These are phyloP conservation scores for Burhinus bistriatus DNA, from an alignment of 2,113 vertebrate species.

Conservation along the genomic window DNA sequence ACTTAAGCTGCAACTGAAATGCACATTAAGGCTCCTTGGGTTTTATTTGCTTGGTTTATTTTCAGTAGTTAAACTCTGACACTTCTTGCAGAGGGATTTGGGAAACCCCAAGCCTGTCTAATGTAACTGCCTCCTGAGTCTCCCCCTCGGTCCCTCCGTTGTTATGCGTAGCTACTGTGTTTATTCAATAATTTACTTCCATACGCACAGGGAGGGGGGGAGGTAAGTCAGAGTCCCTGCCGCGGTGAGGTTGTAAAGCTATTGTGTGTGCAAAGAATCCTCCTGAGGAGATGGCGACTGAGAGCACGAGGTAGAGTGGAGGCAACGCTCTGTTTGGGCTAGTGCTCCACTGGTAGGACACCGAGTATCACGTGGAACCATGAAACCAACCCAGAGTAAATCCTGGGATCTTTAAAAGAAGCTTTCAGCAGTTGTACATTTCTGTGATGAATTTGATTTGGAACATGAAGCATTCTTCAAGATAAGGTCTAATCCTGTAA, in stretches of 20 bases:
- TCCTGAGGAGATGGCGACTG: rapidly evolving
- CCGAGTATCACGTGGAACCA: neutral
- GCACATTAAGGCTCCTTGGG: rapidly evolving
- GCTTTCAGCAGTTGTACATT: neutral
- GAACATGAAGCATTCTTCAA: neutral
- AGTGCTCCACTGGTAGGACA: neutral
- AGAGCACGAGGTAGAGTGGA: neutral
- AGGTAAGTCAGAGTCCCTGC: too few species aligned
- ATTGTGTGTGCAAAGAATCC: rapidly evolving
- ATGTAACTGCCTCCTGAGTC: neutral
- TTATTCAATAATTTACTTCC: neutral
- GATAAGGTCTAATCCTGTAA: neutral
- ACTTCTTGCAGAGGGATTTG: neutral
- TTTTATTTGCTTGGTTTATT: neutral
- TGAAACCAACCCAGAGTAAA: neutral
- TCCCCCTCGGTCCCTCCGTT: too few species aligned
- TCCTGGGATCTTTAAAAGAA: neutral
- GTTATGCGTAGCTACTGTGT: neutral
- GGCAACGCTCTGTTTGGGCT: neutral
- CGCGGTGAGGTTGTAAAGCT: neutral
- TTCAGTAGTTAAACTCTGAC: neutral
- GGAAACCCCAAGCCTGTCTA: neutral
- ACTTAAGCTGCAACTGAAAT: neutral
- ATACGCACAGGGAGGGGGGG: rapidly evolving
- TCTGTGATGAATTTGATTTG: neutral